Percentiles rank a stretch among this genome's conserved stretches.
These are phyloP conservation scores for Crax fasciolata DNA, from an alignment of 2,797 vertebrate genomes.

Conservation along the genomic window DNA sequence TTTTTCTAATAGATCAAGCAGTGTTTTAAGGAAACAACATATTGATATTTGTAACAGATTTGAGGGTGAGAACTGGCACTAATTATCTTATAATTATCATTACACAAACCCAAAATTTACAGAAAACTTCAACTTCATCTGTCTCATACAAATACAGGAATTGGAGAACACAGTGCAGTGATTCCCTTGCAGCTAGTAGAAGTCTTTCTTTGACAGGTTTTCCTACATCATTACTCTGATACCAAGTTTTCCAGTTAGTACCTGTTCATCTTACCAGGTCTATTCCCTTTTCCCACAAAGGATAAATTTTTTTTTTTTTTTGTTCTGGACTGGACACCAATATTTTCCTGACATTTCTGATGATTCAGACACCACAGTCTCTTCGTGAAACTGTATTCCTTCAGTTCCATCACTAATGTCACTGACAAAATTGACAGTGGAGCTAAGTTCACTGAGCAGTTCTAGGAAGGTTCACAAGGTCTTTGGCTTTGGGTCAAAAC, in stretches of 20 bases:
- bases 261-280: neutral
- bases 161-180: neutral
- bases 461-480: conserved; percentile 15
- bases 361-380: neutral
- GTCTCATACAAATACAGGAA: neutral
- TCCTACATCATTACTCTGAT: neutral
- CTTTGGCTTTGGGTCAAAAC: conserved; percentile 28
- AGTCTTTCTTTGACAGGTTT: neutral
- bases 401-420: neutral
- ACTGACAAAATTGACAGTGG: neutral
- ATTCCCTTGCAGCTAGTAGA: neutral
- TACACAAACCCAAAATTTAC: neutral
- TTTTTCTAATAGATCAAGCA: neutral
- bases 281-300: neutral
- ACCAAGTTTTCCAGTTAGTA: neutral
- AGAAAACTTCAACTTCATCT: neutral
- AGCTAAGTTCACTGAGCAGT: neutral
- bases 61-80: neutral
- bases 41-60: neutral
- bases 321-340: neutral
- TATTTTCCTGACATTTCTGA: neutral
- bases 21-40: neutral
- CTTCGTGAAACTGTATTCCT: neutral
- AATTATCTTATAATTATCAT: neutral
- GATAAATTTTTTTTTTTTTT: neutral